Percentiles rank a stretch among this genome's conserved stretches.
Evolutionary conservation across 35 echinoderm and acorn worm species (phyloP).

Genomic region (Heliocidaris erythrogramma): DNA sequence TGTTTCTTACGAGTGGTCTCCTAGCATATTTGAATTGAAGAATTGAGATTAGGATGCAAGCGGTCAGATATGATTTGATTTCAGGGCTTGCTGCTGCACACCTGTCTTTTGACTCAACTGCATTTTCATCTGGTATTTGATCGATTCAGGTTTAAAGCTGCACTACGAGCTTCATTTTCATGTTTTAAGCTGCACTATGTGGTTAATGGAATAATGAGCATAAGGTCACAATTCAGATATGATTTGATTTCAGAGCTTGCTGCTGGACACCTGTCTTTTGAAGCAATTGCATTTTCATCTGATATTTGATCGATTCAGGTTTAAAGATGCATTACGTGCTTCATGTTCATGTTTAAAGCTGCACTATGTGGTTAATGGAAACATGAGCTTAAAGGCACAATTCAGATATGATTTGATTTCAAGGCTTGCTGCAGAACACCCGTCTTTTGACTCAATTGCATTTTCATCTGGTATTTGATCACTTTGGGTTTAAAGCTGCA

Average conservation of each 20-base stretch:
- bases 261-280: neutral
- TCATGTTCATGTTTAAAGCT: neutral
- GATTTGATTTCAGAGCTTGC: neutral
- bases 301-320: neutral
- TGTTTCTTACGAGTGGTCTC: neutral
- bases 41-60: neutral
- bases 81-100: neutral
- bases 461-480: neutral
- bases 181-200: neutral
- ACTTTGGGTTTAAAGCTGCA: neutral
- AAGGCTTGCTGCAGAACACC: neutral
- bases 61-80: neutral
- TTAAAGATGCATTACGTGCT: neutral
- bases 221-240: neutral
- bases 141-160: neutral
- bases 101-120: slow-evolving; percentile 16
- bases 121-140: neutral
- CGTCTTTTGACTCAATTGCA: neutral
- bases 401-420: neutral
- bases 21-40: neutral
- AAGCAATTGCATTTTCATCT: slow-evolving; percentile 2
- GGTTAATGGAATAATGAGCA: neutral
- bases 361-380: neutral
- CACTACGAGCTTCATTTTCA: too few species aligned
- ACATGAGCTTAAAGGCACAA: neutral